These are phyloP conservation scores for Yponomeuta evonymella DNA, from an alignment of 2,888 invertebrate species.

Conservation along the genomic window DNA sequence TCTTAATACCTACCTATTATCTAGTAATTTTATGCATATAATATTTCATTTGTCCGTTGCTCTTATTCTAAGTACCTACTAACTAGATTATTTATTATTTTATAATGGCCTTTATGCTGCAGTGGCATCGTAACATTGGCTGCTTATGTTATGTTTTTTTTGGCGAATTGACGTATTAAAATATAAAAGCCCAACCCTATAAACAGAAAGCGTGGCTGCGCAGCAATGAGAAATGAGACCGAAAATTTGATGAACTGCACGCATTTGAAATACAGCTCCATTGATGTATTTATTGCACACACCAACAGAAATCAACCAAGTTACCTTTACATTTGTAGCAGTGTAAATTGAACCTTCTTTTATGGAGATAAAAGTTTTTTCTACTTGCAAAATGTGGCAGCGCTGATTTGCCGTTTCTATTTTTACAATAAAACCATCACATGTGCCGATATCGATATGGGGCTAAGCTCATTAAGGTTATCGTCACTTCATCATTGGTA, in stretches of 20 bases:
- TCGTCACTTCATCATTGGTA: constrained; percentile 53
- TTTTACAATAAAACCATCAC: constrained; percentile 18
- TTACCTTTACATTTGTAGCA: constrained; percentile 8
- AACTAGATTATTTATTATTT: too few species aligned
- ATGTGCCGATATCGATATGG: constrained; percentile 49
- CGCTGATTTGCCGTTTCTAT: constrained; percentile 12
- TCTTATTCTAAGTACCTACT: too few species aligned
- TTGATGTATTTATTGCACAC: constrained; percentile 54
- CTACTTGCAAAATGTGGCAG: constrained; percentile 23
- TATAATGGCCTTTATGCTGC: too few species aligned
- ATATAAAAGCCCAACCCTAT: constrained; percentile 4
- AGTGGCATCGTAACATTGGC: too few species aligned
- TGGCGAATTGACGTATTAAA: too few species aligned
- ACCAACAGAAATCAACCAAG: constrained; percentile 20
- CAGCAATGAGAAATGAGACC: constrained; percentile 58
- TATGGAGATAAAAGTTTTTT: constrained; percentile 19
- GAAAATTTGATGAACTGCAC: constrained; percentile 61
- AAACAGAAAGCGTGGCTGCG: constrained; percentile 29
- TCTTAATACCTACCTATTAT: too few species aligned
- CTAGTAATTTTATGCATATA: too few species aligned
- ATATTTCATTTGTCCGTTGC: too few species aligned
- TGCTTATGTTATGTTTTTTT: too few species aligned
- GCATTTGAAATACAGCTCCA: constrained; percentile 48
- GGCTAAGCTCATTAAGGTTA: constrained; percentile 34
- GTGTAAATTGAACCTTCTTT: constrained; percentile 28